Evolutionary conservation across 2,888 invertebrate genomes (phyloP), one percentile per base, ranked within the genome.

Genomic region (Apeira syringaria): DNA sequence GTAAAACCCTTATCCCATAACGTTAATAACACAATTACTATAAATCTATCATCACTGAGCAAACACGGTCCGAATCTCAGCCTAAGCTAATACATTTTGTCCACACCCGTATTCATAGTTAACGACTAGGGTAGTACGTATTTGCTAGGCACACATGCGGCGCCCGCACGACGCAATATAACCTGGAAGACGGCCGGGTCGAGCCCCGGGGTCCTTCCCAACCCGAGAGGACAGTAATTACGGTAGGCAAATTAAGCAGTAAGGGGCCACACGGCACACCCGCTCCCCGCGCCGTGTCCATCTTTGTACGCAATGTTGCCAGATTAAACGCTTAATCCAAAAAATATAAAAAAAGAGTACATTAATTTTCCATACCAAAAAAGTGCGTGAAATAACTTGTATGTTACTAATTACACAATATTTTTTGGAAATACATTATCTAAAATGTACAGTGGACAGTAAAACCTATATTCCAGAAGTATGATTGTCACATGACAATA

Each of bases 231-330:
- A 89, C 89, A 90, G 90, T 90, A 90, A 90, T 90, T 90, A 90
- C 90, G 87, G 89, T 88, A 90, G 90, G 90, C 90, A 90, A 90
- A 90, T 90, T 90, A 90, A 90, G 90, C 90, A 90, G 89, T 88
- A 80, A 86, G 87, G 85, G 85, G 77, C 77, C 80, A 64, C 59
- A 55, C 58, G 68, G 75, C 74, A 71, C 67, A 74, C 56, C 69
- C 74, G 59, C 59, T 31, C 56, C 74, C 58, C 59, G n/a, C 31
- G 54, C 68, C 75, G 72, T 85, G 85, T 84, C 86, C 87, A 84
- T 86, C 86, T 84, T 84, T 84, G 82, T 83, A 64, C 76, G 64
- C 67, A 64, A 61, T 39, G 35, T 27, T 35, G 35, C 39, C 27
- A 45, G 38, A 26, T 38, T 29, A 38, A 8, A 15, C n/a, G n/a